Percentiles rank a stretch among this genome's conserved stretches.
Evolutionary conservation across 2,888 invertebrate species (phyloP).

Genomic region (Cryptocephalus primarius): DNA sequence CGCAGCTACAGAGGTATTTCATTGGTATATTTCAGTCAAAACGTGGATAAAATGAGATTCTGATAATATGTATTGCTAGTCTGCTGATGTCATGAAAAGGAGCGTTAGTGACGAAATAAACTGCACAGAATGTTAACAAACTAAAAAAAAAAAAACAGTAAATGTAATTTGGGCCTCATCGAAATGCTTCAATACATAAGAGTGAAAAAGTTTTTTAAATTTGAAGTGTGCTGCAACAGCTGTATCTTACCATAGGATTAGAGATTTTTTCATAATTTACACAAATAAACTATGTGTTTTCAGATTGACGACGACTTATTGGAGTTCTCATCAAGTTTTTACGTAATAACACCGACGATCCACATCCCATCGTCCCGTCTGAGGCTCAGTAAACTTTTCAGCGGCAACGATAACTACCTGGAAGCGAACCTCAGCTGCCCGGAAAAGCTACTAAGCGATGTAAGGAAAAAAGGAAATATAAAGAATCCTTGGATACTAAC

Average conservation of each 20-base stretch:
- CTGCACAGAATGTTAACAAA: too few species aligned
- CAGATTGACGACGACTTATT: constrained; percentile 54
- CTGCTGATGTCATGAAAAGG: too few species aligned
- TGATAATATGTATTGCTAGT: too few species aligned
- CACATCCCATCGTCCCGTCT: constrained; percentile 54
- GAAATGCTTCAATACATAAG: too few species aligned
- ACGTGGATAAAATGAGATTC: too few species aligned
- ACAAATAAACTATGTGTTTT: constrained; percentile 9
- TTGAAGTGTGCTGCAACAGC: too few species aligned
- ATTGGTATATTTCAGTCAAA: neutral
- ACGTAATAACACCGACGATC: constrained; percentile 51
- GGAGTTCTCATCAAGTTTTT: constrained; percentile 35
- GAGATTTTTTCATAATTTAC: too few species aligned
- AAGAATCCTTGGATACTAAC: neutral
- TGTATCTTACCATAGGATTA: too few species aligned
- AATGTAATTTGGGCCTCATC: too few species aligned
- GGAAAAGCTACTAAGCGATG: constrained; percentile 22
- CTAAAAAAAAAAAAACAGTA: too few species aligned
- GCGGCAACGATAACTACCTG: constrained; percentile 50
- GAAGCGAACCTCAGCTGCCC: constrained; percentile 46
- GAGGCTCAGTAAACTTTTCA: constrained; percentile 58
- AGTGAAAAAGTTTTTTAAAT: too few species aligned
- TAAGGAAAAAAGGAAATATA: constrained; percentile 22
- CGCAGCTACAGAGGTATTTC: constrained; percentile 46
- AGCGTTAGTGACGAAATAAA: too few species aligned